These are phyloP conservation scores for Pygoscelis antarcticus DNA, from an alignment of 2,113 vertebrate species.

Conservation along the genomic window DNA sequence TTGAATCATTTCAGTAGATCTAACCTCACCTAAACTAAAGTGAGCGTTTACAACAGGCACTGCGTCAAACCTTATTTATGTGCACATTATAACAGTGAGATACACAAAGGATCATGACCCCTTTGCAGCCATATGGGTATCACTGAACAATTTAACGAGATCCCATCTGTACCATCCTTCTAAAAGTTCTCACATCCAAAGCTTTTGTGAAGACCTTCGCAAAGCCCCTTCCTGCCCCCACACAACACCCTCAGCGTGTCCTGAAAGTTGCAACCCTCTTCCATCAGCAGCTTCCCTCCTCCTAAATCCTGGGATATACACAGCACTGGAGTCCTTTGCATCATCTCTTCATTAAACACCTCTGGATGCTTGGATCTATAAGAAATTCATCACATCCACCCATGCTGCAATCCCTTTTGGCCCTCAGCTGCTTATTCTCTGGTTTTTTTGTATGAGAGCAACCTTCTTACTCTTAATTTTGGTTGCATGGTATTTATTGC, in stretches of 20 bases:
- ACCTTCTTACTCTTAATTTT: background rate
- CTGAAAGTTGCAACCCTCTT: background rate
- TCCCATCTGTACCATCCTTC: background rate
- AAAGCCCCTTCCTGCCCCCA: background rate
- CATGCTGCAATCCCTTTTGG: background rate
- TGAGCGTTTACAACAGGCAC: background rate
- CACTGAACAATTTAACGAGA: fast-evolving
- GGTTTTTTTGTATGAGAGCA: background rate
- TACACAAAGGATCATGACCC: background rate
- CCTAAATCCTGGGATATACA: background rate
- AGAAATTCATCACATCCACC: background rate
- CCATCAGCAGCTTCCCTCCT: background rate
- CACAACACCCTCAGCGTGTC: fast-evolving
- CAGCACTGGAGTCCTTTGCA: background rate
- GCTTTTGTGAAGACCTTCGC: background rate
- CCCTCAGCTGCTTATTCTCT: background rate
- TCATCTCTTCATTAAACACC: background rate
- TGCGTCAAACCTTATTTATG: background rate
- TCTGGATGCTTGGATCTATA: background rate
- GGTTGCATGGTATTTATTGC: background rate
- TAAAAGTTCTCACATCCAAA: background rate
- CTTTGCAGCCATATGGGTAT: background rate
- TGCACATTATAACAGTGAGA: background rate
- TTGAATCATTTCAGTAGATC: background rate
- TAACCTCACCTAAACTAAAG: background rate